These are phyloP conservation scores for Strigamia transsilvanica DNA, from an alignment of 2,888 invertebrate species.

Conservation along the genomic window DNA sequence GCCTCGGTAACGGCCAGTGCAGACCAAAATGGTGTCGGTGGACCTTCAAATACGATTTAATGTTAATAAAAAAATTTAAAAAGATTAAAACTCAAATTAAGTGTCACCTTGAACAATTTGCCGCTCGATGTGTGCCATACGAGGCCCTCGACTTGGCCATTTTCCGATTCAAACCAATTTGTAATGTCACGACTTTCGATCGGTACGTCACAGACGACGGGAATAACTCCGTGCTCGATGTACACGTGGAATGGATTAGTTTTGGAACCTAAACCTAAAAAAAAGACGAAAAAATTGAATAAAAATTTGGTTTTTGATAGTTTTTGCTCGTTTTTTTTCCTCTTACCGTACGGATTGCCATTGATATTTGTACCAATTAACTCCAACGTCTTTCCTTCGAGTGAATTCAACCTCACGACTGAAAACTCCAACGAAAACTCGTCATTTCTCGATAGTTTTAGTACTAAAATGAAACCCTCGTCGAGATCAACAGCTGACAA, in stretches of 20 bases:
- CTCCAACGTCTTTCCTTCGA: slow-evolving; percentile 49
- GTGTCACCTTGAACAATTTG: slow-evolving; percentile 46
- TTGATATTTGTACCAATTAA: slow-evolving; percentile 52
- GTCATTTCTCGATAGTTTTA: neutral
- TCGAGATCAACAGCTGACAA: slow-evolving; percentile 33
- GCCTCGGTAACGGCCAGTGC: slow-evolving; percentile 10
- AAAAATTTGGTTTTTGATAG: neutral
- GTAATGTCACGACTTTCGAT: neutral
- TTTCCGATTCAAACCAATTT: slow-evolving; percentile 7
- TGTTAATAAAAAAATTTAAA: too few relatives aligned
- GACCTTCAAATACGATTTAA: slow-evolving; percentile 23
- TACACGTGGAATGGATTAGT: slow-evolving; percentile 30
- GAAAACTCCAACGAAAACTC: slow-evolving; percentile 30
- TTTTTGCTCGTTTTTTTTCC: neutral
- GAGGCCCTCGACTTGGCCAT: slow-evolving; percentile 48
- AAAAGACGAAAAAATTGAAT: neutral
- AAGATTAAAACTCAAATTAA: neutral
- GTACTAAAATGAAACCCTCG: slow-evolving; percentile 19
- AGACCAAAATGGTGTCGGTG: slow-evolving; percentile 51
- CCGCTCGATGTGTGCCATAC: slow-evolving; percentile 50
- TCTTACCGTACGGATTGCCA: slow-evolving; percentile 52
- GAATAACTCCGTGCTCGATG: slow-evolving; percentile 41
- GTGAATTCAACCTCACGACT: neutral
- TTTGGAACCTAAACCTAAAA: slow-evolving; percentile 42
- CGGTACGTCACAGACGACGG: neutral